phyloP scores from a whole-genome alignment of 2,888 invertebrate species.

The Alentia gelatinosa region DNA sequence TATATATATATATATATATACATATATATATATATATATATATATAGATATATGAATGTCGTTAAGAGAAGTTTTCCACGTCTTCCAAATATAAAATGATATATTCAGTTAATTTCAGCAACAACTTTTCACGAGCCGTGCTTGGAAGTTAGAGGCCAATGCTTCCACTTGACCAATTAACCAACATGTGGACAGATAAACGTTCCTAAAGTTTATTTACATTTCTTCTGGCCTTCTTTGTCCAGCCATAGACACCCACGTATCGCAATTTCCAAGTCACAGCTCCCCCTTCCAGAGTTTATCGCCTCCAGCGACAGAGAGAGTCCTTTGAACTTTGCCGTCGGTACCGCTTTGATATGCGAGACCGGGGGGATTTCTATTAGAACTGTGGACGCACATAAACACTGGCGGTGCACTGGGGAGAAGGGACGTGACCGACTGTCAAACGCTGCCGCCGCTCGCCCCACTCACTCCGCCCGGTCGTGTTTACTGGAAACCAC shows the following conservation, averaged over 20 bases:
- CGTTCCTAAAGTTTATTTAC: neutral
- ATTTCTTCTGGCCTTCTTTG: neutral
- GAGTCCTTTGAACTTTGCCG: constrained; percentile 14
- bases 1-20: no score
- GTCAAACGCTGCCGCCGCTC: neutral
- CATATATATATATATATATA: no score
- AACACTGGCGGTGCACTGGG: neutral
- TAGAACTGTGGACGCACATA: constrained; percentile 27
- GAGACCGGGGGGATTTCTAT: constrained; percentile 26
- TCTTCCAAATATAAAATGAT: no score
- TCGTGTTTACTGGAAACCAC: constrained; percentile 18
- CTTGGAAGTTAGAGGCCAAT: no score
- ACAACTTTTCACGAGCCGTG: no score
- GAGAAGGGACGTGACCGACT: neutral
- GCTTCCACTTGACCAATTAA: no score
- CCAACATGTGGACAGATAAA: neutral
- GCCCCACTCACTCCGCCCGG: neutral
- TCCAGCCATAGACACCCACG: neutral
- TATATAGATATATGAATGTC: no score
- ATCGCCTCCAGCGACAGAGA: neutral
- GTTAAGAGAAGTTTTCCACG: no score
- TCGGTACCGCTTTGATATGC: constrained; percentile 16
- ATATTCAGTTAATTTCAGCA: no score
- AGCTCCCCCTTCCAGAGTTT: neutral
- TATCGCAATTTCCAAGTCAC: neutral